phyloP scores from a whole-genome alignment of 2,797 vertebrate genomes.

The Periophthalmus magnuspinnatus region DNA sequence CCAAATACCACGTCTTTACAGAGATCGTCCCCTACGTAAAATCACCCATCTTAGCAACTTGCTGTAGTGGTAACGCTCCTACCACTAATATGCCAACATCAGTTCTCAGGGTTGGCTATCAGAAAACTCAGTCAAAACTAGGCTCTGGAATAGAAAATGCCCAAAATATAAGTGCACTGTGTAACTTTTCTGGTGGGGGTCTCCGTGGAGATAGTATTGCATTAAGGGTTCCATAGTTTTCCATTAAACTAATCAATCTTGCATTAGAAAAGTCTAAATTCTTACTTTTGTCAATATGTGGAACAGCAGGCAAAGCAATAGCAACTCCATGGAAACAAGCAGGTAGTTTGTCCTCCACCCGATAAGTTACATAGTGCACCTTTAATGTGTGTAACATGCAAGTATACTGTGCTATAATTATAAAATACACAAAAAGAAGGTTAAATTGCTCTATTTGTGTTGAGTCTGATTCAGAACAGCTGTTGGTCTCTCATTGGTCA shows the following conservation, averaged over 20 bases:
- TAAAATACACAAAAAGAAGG: no score
- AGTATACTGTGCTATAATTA: background rate
- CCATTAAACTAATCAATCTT: no score
- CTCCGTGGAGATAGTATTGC: background rate
- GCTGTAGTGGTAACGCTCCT: conserved; percentile 48
- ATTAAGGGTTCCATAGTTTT: no score
- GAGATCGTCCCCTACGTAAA: conserved; percentile 67
- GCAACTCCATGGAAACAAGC: no score
- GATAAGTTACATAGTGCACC: no score
- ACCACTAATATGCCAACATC: conserved; percentile 49
- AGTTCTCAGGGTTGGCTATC: conserved; percentile 54
- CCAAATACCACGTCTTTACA: conserved; percentile 34
- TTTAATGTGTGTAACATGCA: background rate
- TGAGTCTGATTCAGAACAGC: conserved; percentile 5
- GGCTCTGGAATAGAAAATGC: conserved; percentile 1
- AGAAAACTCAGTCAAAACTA: conserved; percentile 16
- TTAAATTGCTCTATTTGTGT: no score
- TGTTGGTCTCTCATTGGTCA: conserved; percentile 7
- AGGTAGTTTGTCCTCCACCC: no score
- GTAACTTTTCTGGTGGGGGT: background rate
- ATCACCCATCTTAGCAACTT: conserved; percentile 76
- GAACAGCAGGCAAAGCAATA: no score
- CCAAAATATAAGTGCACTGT: conserved; percentile 7
- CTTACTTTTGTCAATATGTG: no score
- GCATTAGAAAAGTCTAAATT: no score